Conservation (phyloP, 2,113 vertebrate genomes). For the Syrmaticus mikado region DNA sequence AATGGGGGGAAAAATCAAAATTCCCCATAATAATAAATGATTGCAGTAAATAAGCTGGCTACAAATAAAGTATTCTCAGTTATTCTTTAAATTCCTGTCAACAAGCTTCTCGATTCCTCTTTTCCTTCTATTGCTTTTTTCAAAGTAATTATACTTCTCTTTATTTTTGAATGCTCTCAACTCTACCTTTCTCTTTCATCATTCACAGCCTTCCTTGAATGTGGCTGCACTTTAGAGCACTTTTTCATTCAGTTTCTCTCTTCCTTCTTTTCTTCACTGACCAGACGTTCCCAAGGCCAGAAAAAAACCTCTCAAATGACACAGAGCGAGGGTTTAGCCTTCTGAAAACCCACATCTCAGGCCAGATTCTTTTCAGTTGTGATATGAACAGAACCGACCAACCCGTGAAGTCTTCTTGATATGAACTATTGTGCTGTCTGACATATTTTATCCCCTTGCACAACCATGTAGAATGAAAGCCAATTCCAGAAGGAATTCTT, state of each 20-base stretch:
- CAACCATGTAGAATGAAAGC: background rate
- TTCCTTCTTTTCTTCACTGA: background rate
- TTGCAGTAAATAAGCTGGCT: background rate
- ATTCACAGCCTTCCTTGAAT: background rate
- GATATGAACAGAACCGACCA: background rate
- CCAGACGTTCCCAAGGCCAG: background rate
- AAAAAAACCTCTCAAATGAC: background rate
- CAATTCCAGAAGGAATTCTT: slow-evolving; percentile 15
- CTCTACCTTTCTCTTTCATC: background rate
- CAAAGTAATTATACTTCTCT: background rate
- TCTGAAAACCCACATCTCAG: background rate
- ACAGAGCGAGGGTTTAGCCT: background rate
- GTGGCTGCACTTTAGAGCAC: background rate
- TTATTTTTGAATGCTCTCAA: background rate
- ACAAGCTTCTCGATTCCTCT: background rate
- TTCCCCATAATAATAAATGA: background rate
- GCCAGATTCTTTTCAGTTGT: background rate
- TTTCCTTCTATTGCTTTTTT: background rate
- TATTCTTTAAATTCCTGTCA: background rate
- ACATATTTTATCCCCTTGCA: background rate
- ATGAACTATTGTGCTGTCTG: background rate
- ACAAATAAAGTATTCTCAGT: background rate
- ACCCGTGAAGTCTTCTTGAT: background rate
- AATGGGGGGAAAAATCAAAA: background rate
- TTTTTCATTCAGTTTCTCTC: background rate